phyloP scores from a whole-genome alignment of 2,797 vertebrate genomes.

The Morus bassanus region DNA sequence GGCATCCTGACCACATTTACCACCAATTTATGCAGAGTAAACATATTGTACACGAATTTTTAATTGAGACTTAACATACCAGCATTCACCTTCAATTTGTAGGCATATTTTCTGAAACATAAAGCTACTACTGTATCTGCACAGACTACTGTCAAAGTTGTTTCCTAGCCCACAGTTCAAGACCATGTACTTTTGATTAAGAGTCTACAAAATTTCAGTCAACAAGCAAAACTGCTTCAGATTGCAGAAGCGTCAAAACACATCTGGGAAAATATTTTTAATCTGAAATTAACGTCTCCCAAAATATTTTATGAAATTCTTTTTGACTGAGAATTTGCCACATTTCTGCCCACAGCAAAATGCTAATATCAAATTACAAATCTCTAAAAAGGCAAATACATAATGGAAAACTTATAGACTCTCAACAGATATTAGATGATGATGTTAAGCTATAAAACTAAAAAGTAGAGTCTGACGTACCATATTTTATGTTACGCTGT shows the following conservation, averaged over 20 bases:
- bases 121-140: background rate
- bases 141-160: background rate
- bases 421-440: background rate
- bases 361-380: background rate
- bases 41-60: background rate
- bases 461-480: background rate
- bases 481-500: background rate
- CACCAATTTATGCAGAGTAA: background rate
- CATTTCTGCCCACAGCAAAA: background rate
- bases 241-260: background rate
- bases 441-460: background rate
- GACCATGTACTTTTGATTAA: background rate
- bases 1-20: background rate
- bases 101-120: background rate
- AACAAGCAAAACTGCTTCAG: background rate
- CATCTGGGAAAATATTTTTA: background rate
- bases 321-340: background rate
- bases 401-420: background rate
- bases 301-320: background rate
- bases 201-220: background rate
- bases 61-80: background rate
- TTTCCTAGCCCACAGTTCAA: background rate
- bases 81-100: background rate
- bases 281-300: background rate
- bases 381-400: background rate